These are phyloP conservation scores for Calidris pugnax DNA, from an alignment of 2,113 vertebrate species.

Conservation along the genomic window DNA sequence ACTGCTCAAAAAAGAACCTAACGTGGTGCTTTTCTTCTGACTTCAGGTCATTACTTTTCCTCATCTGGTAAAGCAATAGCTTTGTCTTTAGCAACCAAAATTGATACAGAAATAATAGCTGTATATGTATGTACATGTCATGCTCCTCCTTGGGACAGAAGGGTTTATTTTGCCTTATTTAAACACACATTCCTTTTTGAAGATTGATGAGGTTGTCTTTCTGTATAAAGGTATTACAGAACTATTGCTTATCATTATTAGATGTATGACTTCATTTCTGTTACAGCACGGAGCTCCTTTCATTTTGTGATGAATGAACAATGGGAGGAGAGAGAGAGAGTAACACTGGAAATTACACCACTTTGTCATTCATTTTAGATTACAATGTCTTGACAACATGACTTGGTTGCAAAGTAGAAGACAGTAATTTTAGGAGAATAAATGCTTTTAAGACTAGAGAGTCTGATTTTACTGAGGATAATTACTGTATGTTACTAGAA, in stretches of 20 bases:
- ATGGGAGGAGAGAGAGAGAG: neutral
- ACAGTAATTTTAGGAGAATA: conserved; percentile 25
- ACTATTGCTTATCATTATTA: neutral
- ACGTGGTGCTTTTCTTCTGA: neutral
- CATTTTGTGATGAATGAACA: conserved; percentile 27
- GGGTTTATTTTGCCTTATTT: neutral
- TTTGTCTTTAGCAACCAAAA: neutral
- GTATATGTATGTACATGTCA: neutral
- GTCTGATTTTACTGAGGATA: neutral
- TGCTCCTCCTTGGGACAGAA: neutral
- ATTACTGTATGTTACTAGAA: neutral
- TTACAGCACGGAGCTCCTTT: neutral
- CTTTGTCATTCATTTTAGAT: conserved; percentile 14
- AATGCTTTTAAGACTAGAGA: conserved; percentile 24
- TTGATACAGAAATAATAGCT: neutral
- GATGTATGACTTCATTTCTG: neutral
- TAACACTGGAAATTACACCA: neutral
- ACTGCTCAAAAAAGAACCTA: neutral
- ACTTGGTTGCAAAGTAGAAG: conserved; percentile 1
- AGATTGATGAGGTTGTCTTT: neutral
- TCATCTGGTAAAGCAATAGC: neutral
- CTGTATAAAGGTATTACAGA: neutral
- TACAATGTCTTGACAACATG: neutral
- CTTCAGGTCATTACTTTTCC: neutral
- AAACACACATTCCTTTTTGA: neutral